A percentile compares a stretch with the other conserved stretches of the same genome.
These are phyloP conservation scores for Phrynosoma blainvillii DNA, from an alignment of 2,113 vertebrate genomes.

Conservation along the genomic window DNA sequence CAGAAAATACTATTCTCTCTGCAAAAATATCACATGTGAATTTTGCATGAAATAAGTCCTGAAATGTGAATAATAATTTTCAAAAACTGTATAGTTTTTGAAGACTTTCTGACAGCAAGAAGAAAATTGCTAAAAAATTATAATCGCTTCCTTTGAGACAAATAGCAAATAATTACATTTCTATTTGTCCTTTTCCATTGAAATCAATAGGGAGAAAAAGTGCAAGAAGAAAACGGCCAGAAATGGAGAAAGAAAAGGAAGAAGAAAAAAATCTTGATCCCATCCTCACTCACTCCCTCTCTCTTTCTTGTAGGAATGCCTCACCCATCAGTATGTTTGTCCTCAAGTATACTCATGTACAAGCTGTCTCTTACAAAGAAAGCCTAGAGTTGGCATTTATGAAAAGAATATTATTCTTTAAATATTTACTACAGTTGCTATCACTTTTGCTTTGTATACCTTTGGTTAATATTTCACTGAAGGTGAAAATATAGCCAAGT, in stretches of 20 bases:
- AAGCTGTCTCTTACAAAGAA: neutral
- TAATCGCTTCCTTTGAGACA: too few species aligned
- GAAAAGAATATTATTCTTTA: neutral
- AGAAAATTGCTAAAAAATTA: too few species aligned
- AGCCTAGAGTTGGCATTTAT: neutral
- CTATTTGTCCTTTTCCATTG: neutral
- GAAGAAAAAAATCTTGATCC: neutral
- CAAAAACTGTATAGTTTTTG: too few species aligned
- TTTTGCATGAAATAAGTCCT: too few species aligned
- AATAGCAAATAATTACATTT: too few species aligned
- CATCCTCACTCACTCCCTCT: neutral
- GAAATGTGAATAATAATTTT: too few species aligned
- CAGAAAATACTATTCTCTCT: too few species aligned
- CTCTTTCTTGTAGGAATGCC: neutral
- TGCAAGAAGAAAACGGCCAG: neutral
- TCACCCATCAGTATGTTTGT: neutral
- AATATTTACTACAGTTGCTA: neutral
- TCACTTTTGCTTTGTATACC: neutral
- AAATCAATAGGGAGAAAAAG: neutral
- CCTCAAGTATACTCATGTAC: neutral
- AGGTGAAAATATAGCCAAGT: neutral
- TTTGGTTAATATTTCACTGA: neutral
- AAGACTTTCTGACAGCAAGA: too few species aligned
- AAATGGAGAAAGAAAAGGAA: neutral
- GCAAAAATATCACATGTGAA: too few species aligned